Evolutionary conservation across 2,113 vertebrate genomes (phyloP), one percentile per base, ranked within the genome.

Genomic region (Probosciger aterrimus): DNA sequence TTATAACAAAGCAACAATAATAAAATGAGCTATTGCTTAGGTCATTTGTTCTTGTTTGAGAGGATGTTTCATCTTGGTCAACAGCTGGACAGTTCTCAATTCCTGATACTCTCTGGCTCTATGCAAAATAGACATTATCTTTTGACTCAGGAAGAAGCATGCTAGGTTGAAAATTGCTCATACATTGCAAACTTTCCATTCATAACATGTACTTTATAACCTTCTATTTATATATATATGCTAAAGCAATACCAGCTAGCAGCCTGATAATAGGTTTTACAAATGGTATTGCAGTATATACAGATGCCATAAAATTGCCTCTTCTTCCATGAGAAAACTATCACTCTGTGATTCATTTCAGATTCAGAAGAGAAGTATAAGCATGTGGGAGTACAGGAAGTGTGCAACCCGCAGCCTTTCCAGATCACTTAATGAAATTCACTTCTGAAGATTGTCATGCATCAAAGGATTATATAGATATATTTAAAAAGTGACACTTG

Each of bases 301-400:
- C 5, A 57, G 49, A 92, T 39, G 39, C 5, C 46, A 69, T 83
- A 84, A 92, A 77, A 80, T 90, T 81, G 49, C 46, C 49, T 93
- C 28, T 69, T 28, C 41, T 92, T 92, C 67, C 68, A 63, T 70
- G 76, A 74, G 68, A 88, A 93, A 92, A 57, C 22, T 53, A 63
- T 68, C 64, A 62, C 11, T 30, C 50, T 83, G 14, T 76, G 57
- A 83, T 74, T 88, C 76, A 67, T 74, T 90, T 27, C 43, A 78
- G 71, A 88, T 83, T 81, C n/a, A 78, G 46, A 70, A 70, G 53
- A 8, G 18, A 93, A 37, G 18, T 43, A 71, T 74, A 75, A 94
- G 91, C 80, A 90, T 74, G 27, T 92, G 80, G 68, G 15, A 94
- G 23, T 46, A 80, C 37, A 81, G 86, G 71, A 94, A 94, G 90